phyloP scores from a whole-genome alignment of 2,888 invertebrate species.

The Eupithecia tripunctaria region DNA sequence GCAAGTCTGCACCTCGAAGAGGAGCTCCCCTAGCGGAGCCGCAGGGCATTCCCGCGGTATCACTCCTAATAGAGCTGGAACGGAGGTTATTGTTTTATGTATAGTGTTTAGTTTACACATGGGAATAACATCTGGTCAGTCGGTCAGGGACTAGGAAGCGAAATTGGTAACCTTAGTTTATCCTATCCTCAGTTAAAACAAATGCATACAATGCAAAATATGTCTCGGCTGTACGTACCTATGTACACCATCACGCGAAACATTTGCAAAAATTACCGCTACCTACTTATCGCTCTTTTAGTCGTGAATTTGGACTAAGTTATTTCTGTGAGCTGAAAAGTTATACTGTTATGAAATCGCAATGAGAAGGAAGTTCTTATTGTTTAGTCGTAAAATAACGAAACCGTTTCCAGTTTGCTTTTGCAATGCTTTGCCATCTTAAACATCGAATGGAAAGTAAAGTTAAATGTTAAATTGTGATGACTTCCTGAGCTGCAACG shows the following conservation, averaged over 20 bases:
- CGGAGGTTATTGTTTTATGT: neutral
- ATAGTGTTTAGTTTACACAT: neutral
- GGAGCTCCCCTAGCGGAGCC: slow-evolving; percentile 87
- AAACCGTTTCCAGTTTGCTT: neutral
- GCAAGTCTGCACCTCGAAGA: slow-evolving; percentile 89
- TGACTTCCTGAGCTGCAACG: slow-evolving; percentile 15
- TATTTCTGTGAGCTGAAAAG: neutral
- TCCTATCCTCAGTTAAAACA: neutral
- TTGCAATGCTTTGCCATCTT: slow-evolving; percentile 5
- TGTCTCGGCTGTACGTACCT: too few species aligned
- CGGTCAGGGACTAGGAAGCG: neutral
- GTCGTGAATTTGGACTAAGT: neutral
- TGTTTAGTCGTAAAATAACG: neutral
- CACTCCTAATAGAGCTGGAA: slow-evolving; percentile 87
- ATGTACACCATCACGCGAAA: neutral
- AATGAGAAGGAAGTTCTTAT: neutral
- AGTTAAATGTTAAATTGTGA: slow-evolving; percentile 5
- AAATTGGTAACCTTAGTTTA: neutral
- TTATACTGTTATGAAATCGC: neutral
- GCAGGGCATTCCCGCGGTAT: slow-evolving; percentile 88
- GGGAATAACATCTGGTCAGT: neutral
- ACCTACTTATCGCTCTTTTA: neutral
- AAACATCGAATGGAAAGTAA: slow-evolving; percentile 16
- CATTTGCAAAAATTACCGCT: neutral
- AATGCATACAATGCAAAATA: neutral